Percentiles rank a stretch among this genome's conserved stretches.
Conservation (phyloP, 2,888 invertebrate genomes). For the Bugula neritina region DNA sequence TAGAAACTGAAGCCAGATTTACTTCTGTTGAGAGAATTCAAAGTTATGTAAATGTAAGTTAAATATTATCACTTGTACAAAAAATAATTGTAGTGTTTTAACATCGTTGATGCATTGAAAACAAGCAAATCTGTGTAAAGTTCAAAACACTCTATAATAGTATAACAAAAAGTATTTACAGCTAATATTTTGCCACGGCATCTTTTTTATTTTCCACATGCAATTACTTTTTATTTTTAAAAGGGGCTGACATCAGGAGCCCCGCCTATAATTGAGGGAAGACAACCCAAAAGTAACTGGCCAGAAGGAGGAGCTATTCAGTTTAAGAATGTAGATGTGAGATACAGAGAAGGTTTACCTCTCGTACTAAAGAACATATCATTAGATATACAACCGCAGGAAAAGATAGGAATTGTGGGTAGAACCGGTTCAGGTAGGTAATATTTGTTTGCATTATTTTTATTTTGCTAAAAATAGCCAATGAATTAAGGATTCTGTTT, state of each 20-base stretch:
- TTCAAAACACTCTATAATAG: too few species aligned
- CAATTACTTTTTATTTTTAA: conserved; percentile 27
- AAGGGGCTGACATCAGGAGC: conserved; percentile 46
- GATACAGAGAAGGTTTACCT: conserved; percentile 26
- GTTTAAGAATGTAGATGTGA: conserved; percentile 18
- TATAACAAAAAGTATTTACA: too few species aligned
- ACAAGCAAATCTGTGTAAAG: too few species aligned
- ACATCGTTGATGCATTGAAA: too few species aligned
- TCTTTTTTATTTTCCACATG: not conserved
- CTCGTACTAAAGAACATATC: conserved; percentile 23
- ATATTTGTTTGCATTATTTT: too few species aligned
- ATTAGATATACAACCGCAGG: conserved; percentile 3
- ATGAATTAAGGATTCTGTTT: too few species aligned
- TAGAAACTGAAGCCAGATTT: conserved; percentile 51
- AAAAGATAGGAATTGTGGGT: conserved; percentile 27
- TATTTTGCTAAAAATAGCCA: too few species aligned
- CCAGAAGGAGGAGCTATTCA: conserved; percentile 15
- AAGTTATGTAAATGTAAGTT: conserved; percentile 52
- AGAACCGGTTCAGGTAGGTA: conserved; percentile 26
- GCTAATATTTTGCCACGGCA: too few species aligned
- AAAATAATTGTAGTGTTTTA: too few species aligned
- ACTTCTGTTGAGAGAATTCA: conserved; percentile 54
- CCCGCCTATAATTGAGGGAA: conserved; percentile 38
- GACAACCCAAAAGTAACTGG: conserved; percentile 35
- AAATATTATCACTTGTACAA: not conserved